Evolutionary conservation across 2,797 vertebrate species (phyloP).

Genomic region (Buphagus erythrorhynchus): DNA sequence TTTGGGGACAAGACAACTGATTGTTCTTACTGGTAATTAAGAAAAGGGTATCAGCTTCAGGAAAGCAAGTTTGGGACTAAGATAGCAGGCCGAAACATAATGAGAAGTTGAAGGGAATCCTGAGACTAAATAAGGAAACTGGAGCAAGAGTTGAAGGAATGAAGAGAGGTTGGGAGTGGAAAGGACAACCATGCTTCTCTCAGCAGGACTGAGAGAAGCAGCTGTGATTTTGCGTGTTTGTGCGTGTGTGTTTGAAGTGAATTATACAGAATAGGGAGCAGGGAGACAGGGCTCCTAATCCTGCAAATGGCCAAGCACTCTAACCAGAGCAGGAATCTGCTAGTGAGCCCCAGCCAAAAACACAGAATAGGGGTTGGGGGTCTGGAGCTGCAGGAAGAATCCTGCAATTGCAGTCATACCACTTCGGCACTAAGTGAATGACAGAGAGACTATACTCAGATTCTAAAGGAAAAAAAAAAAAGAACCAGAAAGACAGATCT

Average conservation of each 20-base stretch:
- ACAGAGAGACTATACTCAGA: background rate
- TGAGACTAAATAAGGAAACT: background rate
- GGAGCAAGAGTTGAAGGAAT: background rate
- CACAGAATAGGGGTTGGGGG: background rate
- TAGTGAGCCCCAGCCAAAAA: background rate
- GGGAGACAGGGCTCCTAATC: background rate
- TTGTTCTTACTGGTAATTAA: background rate
- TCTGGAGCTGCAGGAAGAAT: background rate
- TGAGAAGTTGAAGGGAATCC: background rate
- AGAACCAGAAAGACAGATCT: background rate
- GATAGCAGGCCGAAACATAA: background rate
- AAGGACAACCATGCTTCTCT: background rate
- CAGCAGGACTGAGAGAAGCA: background rate
- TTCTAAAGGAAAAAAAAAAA: background rate
- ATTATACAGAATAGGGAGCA: background rate
- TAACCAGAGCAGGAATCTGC: background rate
- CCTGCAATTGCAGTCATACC: background rate
- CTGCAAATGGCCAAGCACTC: background rate
- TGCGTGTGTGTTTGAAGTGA: background rate
- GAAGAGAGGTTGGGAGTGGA: background rate
- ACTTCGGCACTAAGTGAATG: background rate
- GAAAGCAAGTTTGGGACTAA: background rate
- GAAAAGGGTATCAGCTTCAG: background rate
- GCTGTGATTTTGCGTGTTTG: rapidly evolving
- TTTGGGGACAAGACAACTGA: background rate